Evolutionary conservation across 2,797 vertebrate species (phyloP), one percentile per base, ranked within the genome.

Genomic region (Cetoscarus ocellatus): DNA sequence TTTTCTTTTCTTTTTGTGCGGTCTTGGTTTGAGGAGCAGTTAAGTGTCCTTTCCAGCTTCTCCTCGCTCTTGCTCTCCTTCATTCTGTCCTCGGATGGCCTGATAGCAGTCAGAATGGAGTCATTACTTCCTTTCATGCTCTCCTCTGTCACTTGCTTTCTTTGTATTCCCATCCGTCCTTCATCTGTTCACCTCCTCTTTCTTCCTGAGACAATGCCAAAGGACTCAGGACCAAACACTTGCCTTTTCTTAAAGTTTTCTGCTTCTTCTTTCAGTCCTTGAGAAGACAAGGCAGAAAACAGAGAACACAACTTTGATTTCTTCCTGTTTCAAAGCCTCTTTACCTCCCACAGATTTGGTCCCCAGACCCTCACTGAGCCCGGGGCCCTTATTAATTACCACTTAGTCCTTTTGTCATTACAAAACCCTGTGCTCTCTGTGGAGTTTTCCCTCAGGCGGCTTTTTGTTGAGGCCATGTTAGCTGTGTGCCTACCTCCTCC

Each of bases 301-400:
- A 50, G 48, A 19, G 35, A 64, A 43, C 45, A 60, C 38, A 19
- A 49, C 54, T 58, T 27, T 43, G 1, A 17, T 61, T 42, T 15
- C 3, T 48, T 42, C 63, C 52, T 19, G 9, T 61, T 70, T 67
- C 36, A 38, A 42, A 60, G 50, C 50, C 55, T 77, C 62, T 62
- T 59, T 51, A 65, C 88, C 71, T 72, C 71, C 66, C 64, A 60
- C 72, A 17, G 57, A 65, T 27, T 11, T 66, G 27, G 60, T 77
- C 73, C 67, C 73, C 71, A 61, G 68, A 75, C 77, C 77, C 50
- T 19, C 70, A 18, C 47, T 6, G 1, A 3, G 71, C 82, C 75
- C 52, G 19, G 15, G 70, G 88, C 70, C 43, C 47, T 71, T 74
- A 73, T 86, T 86, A 87, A 88, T 88, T 82, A 90, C 73, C 58